Base-by-base conservation (phyloP, 2,797 vertebrate species). In the Hippoglossus hippoglossus region DNA sequence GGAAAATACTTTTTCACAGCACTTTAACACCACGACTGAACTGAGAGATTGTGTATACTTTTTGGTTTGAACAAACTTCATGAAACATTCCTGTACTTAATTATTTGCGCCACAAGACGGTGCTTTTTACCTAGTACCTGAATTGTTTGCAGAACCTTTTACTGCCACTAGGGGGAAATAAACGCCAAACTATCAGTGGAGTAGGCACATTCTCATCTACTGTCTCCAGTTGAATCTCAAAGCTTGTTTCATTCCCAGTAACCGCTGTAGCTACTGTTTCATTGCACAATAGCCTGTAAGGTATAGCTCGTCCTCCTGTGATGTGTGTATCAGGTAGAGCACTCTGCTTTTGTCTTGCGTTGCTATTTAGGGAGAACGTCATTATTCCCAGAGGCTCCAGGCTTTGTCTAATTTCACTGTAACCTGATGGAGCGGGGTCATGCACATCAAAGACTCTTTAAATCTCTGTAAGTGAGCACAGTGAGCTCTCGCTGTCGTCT, bases 31-130 rank as follows among this genome's bases (percentile, higher is more conserved):
- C 47, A 21, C 47, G 4, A 16, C 39, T 16, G 13, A 41, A 16
- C 4, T 41, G 4, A 41, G 13, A 13, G 15, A 41, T 13, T 15
- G 39, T 41, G 39, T 41, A 16, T 8, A 13, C n/a, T n/a, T 6
- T 47, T 13, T 44, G 21, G 10, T 22, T 41, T 41, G 21, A n/a
- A 50, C 9, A 39, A 53, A 24, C 18, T 0, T 0, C 18, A 11
- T 22, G 5, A 34, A 34, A 34, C 31, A 1, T 26, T 2, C 3
- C 12, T 67, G 72, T 55, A 19, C 1, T 55, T 67, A 9, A 1
- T 8, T 0, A 41, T 46, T 19, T 22, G 1, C 3, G n/a, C 28
- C 78, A 80, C 64, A 59, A 62, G 65, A 54, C 74, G 76, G 76
- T 2, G 66, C 73, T 41, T 69, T 64, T 56, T 34, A 11, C 31